Evolutionary conservation across 2,113 vertebrate species (phyloP).

Genomic region (Azemiops feae): DNA sequence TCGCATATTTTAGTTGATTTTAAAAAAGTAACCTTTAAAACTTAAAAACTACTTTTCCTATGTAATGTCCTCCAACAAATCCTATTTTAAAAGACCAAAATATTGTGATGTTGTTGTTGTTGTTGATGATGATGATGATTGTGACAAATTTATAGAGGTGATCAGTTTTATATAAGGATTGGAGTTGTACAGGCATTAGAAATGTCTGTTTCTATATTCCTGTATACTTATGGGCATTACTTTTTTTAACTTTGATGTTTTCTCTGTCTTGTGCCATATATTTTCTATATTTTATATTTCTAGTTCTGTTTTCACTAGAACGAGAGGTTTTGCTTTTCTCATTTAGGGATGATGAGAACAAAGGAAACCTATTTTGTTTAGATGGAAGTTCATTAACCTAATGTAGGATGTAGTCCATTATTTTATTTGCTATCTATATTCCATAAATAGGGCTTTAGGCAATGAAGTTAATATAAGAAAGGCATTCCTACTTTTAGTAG

Average conservation of each 20-base stretch:
- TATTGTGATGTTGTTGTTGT: constrained; percentile 6
- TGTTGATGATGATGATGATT: constrained; percentile 8
- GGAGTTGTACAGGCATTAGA: neutral
- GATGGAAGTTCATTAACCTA: neutral
- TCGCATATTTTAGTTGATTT: constrained; percentile 74
- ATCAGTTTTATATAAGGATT: constrained; percentile 19
- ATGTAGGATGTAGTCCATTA: neutral
- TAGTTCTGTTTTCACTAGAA: neutral
- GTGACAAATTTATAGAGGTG: constrained; percentile 37
- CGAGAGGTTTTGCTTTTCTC: neutral
- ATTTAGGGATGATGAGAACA: neutral
- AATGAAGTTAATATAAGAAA: neutral
- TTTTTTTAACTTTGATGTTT: constrained; percentile 26
- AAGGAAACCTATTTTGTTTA: neutral
- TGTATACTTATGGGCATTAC: neutral
- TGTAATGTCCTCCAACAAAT: constrained; percentile 43
- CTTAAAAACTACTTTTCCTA: constrained; percentile 51
- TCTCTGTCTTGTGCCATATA: constrained; percentile 13
- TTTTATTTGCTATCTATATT: neutral
- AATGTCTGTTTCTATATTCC: neutral
- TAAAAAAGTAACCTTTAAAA: constrained; percentile 58
- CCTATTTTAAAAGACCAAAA: constrained; percentile 41
- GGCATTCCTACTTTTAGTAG: neutral
- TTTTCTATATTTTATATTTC: neutral
- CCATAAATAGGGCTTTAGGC: neutral